phyloP scores from a whole-genome alignment of 2,888 invertebrate genomes.

The Teinopalpus imperialis region DNA sequence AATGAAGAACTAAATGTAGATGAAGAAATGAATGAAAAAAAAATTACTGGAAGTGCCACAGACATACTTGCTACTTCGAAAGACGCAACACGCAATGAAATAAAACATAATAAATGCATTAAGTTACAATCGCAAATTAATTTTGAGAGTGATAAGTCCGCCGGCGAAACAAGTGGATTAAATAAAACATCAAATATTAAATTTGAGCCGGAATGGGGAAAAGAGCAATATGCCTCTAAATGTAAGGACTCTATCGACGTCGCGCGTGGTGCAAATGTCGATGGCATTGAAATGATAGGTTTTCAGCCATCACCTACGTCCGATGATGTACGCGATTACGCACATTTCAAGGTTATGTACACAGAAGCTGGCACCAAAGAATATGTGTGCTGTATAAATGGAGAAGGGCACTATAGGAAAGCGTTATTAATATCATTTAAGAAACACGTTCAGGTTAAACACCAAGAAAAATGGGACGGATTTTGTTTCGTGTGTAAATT shows the following conservation, averaged over 20 bases:
- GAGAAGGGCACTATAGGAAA: slow-evolving; percentile 60
- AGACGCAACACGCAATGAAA: slow-evolving; percentile 12
- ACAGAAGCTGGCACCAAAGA: slow-evolving; percentile 55
- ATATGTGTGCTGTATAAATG: slow-evolving; percentile 69
- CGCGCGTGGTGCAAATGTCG: not conserved
- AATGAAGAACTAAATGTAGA: slow-evolving; percentile 1
- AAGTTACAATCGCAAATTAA: slow-evolving; percentile 56
- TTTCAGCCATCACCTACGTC: not conserved
- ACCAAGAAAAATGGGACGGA: slow-evolving; percentile 78
- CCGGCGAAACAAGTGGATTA: slow-evolving; percentile 31
- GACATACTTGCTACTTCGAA: not conserved
- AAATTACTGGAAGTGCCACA: too few species aligned
- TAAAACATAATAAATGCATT: slow-evolving; percentile 15
- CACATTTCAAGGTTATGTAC: slow-evolving; percentile 61
- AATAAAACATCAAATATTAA: slow-evolving; percentile 27
- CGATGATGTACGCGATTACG: slow-evolving; percentile 39
- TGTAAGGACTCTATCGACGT: not conserved
- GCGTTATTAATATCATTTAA: slow-evolving; percentile 68
- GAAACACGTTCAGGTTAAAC: slow-evolving; percentile 66
- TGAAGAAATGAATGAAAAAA: too few species aligned
- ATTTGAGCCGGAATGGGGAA: slow-evolving; percentile 32
- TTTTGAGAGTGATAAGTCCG: slow-evolving; percentile 57
- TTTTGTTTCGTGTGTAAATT: slow-evolving; percentile 77
- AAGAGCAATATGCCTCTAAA: not conserved
- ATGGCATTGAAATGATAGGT: not conserved